phyloP scores from a whole-genome alignment of 2,113 vertebrate genomes.

The Origma solitaria region DNA sequence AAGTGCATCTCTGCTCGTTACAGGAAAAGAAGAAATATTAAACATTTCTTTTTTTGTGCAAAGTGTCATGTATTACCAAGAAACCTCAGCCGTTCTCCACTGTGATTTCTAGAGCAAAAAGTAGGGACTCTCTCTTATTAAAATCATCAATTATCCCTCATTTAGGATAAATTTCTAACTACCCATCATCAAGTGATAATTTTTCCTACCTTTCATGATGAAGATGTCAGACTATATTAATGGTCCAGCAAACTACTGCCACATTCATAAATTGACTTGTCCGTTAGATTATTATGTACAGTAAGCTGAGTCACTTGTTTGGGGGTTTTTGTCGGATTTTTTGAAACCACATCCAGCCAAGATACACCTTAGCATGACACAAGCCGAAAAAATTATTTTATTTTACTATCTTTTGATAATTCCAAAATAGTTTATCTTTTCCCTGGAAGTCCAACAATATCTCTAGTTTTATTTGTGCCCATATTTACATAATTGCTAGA shows the following conservation, averaged over 20 bases:
- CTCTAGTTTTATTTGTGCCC: neutral
- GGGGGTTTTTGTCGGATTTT: rapidly evolving
- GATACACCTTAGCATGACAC: rapidly evolving
- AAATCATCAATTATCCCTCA: neutral
- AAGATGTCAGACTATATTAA: neutral
- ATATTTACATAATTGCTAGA: neutral
- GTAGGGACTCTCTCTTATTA: neutral
- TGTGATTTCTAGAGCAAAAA: neutral
- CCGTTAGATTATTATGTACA: neutral
- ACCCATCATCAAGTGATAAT: neutral
- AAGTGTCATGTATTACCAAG: neutral
- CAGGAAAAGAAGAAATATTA: neutral
- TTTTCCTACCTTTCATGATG: neutral
- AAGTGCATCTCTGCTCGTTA: neutral
- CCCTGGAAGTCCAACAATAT: neutral
- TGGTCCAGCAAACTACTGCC: neutral
- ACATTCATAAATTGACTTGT: rapidly evolving
- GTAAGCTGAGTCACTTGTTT: neutral
- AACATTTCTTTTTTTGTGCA: neutral
- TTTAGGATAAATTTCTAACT: neutral
- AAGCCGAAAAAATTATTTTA: neutral
- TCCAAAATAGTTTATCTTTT: neutral
- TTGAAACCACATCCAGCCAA: neutral
- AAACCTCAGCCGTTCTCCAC: neutral
- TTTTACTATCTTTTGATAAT: rapidly evolving